Evolutionary conservation across 2,797 vertebrate genomes (phyloP).

Genomic region (Carapus acus): DNA sequence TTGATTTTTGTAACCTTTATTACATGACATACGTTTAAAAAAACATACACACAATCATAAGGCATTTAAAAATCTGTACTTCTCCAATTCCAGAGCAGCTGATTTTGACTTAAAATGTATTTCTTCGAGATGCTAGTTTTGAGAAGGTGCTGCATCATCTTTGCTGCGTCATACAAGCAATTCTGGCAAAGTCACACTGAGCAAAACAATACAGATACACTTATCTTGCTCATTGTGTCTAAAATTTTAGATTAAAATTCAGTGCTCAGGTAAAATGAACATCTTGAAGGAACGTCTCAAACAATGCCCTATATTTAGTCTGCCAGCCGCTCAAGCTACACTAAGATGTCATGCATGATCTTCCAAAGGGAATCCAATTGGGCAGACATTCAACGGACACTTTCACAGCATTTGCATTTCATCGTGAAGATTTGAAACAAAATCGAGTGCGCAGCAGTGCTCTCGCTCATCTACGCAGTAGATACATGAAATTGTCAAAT

Average conservation of each 20-base stretch:
- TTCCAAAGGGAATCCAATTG: too few species aligned
- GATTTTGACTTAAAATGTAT: background rate
- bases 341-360: too few species aligned
- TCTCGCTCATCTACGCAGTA: constrained; percentile 24
- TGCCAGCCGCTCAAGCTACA: too few species aligned
- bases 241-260: background rate
- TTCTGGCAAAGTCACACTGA: background rate
- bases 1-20: constrained; percentile 31
- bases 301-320: background rate
- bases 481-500: constrained; percentile 20
- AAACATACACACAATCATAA: constrained; percentile 23
- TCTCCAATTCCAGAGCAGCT: constrained; percentile 4
- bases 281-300: background rate
- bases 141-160: background rate
- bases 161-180: background rate
- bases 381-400: too few species aligned
- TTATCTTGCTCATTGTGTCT: background rate
- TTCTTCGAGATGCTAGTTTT: background rate
- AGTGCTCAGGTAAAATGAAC: constrained; percentile 6
- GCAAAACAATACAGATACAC: too few species aligned
- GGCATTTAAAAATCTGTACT: constrained; percentile 17
- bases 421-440: constrained; percentile 16
- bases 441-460: constrained; percentile 8
- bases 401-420: constrained; percentile 3
- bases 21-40: constrained; percentile 17